These are phyloP conservation scores for Leptopilina clavipes DNA, from an alignment of 1,140 invertebrate species.

Conservation along the genomic window DNA sequence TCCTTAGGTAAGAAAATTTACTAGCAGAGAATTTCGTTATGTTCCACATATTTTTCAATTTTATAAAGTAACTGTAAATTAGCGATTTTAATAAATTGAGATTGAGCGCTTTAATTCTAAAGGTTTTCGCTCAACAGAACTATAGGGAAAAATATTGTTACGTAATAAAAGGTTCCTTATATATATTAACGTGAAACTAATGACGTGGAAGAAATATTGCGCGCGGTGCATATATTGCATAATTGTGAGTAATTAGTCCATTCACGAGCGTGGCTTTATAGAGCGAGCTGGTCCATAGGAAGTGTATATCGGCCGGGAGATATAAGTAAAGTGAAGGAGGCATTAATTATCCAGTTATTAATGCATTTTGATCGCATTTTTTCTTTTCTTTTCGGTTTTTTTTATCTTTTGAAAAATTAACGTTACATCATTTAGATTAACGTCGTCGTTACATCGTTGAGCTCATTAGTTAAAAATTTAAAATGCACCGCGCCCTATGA, in stretches of 20 bases:
- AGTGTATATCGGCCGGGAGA: slow-evolving; percentile 12
- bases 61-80: too few relatives aligned
- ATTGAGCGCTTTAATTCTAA: too few relatives aligned
- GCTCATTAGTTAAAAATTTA: slow-evolving; percentile 61
- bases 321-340: slow-evolving; percentile 20
- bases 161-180: too few relatives aligned
- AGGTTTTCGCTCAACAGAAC: too few relatives aligned
- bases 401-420: slow-evolving; percentile 35
- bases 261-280: slow-evolving; percentile 45
- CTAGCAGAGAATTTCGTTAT: too few relatives aligned
- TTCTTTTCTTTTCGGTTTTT: neutral
- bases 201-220: slow-evolving; percentile 43
- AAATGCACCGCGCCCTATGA: too few relatives aligned
- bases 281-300: slow-evolving; percentile 33
- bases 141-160: too few relatives aligned
- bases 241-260: slow-evolving; percentile 56
- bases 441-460: slow-evolving; percentile 57
- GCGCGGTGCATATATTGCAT: slow-evolving; percentile 37
- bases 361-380: slow-evolving; percentile 70
- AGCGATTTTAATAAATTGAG: too few relatives aligned
- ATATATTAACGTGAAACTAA: slow-evolving; percentile 35
- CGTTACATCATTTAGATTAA: slow-evolving; percentile 64
- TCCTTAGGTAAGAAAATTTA: too few relatives aligned
- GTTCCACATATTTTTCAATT: too few relatives aligned
- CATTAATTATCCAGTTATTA: slow-evolving; percentile 68